Base-by-base conservation (phyloP, 2,113 vertebrate genomes). In the Vulpes ferrilata region DNA sequence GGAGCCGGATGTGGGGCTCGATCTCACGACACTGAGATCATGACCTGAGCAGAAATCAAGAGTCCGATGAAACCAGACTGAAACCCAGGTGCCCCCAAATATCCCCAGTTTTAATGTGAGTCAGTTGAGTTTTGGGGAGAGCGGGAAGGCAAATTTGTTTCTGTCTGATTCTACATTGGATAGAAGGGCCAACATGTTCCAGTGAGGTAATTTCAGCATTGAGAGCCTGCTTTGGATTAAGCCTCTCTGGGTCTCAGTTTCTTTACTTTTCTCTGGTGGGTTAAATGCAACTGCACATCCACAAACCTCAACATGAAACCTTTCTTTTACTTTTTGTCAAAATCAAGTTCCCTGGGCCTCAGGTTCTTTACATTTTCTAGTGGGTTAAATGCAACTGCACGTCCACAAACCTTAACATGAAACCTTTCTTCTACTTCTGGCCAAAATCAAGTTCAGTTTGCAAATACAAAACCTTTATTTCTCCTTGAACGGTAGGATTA, bases 121-220 rank as follows among this genome's bases (percentile, higher is more conserved):
- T 11, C 43, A 51, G 35, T 11, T 76, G 78, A 89, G 19, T 10
- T 59, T 22, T 53, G 2, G n/a, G 62, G 51, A 62, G 4, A 53
- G 7, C 0, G 0, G 57, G 8, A 11, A 23, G 17, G 3, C 8
- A 10, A 16, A 30, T 4, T 89, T 57, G 17, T 30, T 62, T 95
- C 88, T 85, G 43, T 69, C 60, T n/a, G 23, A 59, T 5, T 73
- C 19, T 20, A 22, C 8, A 2, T 0, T 38, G 38, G 19, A 3
- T 84, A 20, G 0, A 16, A n/a, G 20, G 64, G 25, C 7, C 25
- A 19, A 12, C 2, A 2, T 3, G n/a, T 59, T 83, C n/a, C 32
- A 16, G 11, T 7, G 43, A 84, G 32, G 74, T 30, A 0, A 65
- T 30, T 71, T 55, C 20, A 30, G 57, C 38, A n/a, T 23, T 59